These are phyloP conservation scores for Empis livida DNA, from an alignment of 2,888 invertebrate genomes.

Conservation along the genomic window DNA sequence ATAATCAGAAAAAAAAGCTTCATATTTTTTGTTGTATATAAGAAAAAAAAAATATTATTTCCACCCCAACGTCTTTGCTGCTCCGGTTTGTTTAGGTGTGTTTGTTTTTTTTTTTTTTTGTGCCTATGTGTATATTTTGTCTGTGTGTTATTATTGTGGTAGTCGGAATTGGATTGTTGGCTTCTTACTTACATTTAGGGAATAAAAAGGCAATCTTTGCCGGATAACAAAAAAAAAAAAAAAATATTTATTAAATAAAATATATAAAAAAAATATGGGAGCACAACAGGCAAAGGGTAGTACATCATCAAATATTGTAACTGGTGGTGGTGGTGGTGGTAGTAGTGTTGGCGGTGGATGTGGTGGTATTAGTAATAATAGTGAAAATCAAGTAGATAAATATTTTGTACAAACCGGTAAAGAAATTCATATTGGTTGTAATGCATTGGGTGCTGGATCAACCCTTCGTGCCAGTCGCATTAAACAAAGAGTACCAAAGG, in stretches of 20 bases:
- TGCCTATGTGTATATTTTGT: no score
- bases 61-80: no score
- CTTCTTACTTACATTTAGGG: no score
- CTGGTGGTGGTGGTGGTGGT: constrained; percentile 37
- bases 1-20: no score
- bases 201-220: no score
- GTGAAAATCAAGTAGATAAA: not conserved
- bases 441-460: constrained; percentile 35
- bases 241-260: not conserved
- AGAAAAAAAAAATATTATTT: no score
- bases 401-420: not conserved
- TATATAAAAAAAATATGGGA: constrained; percentile 49
- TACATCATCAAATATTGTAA: constrained; percentile 30
- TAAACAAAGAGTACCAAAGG: constrained; percentile 53
- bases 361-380: constrained; percentile 9
- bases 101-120: no score
- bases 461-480: constrained; percentile 61
- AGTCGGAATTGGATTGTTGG: no score
- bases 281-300: constrained; percentile 91
- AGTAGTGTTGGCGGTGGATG: constrained; percentile 20
- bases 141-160: no score
- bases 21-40: no score
- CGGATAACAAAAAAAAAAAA: not conserved
- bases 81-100: no score
- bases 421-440: constrained; percentile 10